These are phyloP conservation scores for Polymixis lichenea DNA, from an alignment of 2,888 invertebrate species.

Conservation along the genomic window DNA sequence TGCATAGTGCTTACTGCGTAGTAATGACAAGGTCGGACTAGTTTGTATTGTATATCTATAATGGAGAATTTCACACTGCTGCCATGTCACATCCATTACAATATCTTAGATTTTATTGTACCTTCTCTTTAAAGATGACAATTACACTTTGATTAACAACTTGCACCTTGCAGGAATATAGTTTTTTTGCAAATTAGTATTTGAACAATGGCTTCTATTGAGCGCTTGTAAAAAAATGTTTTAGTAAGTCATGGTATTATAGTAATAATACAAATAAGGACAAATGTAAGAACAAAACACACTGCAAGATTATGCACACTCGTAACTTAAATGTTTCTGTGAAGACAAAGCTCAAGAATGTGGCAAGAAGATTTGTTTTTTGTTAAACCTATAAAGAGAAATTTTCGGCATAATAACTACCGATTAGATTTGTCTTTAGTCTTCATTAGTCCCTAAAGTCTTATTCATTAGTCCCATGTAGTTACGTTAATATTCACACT, in stretches of 20 bases:
- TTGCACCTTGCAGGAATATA: background rate
- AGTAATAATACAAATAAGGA: background rate
- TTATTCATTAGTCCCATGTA: background rate
- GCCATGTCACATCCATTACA: constrained; percentile 5
- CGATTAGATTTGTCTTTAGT: too few species aligned
- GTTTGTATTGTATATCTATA: constrained; percentile 51
- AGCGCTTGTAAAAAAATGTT: background rate
- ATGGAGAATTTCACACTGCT: constrained; percentile 45
- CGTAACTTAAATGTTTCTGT: background rate
- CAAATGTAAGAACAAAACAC: background rate
- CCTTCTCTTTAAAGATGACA: background rate
- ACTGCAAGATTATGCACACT: background rate
- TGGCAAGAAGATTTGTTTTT: background rate
- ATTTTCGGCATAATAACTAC: background rate
- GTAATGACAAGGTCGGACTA: constrained; percentile 65
- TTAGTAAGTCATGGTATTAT: background rate
- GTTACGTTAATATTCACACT: too few species aligned
- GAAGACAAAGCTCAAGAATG: background rate
- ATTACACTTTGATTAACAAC: constrained; percentile 14
- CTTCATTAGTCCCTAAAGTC: background rate
- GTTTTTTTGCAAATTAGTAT: background rate
- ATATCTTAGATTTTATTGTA: constrained; percentile 13
- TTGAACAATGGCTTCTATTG: background rate
- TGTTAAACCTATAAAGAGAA: background rate
- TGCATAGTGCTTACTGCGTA: constrained; percentile 62